Conservation (phyloP, 1,140 invertebrate species). For the Drosophila sucinea region DNA sequence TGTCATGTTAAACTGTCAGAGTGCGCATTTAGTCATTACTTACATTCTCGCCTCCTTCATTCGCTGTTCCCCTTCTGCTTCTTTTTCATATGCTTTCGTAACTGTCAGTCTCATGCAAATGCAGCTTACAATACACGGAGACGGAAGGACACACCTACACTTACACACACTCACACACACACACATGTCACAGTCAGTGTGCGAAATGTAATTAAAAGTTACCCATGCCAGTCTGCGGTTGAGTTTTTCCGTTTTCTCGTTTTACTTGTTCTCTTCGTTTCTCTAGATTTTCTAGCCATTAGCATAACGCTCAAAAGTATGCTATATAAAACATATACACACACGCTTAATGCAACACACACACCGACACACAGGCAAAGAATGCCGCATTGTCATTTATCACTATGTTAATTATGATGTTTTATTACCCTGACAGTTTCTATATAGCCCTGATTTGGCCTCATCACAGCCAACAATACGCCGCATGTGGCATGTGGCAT, state of each 20-base stretch:
- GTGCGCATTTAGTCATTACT: slow-evolving; percentile 81
- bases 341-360: slow-evolving; percentile 48
- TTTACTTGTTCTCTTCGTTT: slow-evolving; percentile 5
- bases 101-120: slow-evolving; percentile 65
- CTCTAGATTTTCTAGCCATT: slow-evolving; percentile 39
- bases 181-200: slow-evolving; percentile 54
- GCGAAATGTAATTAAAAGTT: slow-evolving; percentile 77
- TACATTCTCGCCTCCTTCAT: slow-evolving; percentile 41
- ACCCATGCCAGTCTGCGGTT: slow-evolving; percentile 72
- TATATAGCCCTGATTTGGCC: slow-evolving; percentile 51
- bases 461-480: slow-evolving; percentile 39
- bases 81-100: slow-evolving; percentile 25
- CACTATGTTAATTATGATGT: slow-evolving; percentile 79
- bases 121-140: slow-evolving; percentile 34
- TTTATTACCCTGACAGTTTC: slow-evolving; percentile 56
- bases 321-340: slow-evolving; percentile 29
- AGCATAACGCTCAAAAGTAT: slow-evolving; percentile 72
- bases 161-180: slow-evolving; percentile 31
- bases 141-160: slow-evolving; percentile 7
- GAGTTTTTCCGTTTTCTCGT: slow-evolving; percentile 44
- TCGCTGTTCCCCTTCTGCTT: background rate
- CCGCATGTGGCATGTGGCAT: slow-evolving; percentile 67
- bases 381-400: slow-evolving; percentile 63
- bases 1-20: slow-evolving; percentile 81
- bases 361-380: background rate